These are phyloP conservation scores for Neocloeon triangulifer DNA, from an alignment of 1,140 invertebrate species.

Conservation along the genomic window DNA sequence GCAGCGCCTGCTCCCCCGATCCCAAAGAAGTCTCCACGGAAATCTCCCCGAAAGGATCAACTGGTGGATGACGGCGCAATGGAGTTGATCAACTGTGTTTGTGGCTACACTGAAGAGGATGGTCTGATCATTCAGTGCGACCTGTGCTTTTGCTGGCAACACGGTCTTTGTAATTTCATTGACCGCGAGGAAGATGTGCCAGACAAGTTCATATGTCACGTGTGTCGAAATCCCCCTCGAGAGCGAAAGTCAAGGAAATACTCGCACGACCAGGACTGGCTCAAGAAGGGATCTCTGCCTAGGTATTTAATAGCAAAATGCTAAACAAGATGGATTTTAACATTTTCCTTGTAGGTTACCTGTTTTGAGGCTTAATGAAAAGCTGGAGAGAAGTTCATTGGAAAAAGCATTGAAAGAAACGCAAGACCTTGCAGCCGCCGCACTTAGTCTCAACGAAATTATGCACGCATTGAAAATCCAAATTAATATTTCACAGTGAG, in stretches of 20 bases:
- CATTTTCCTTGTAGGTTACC: background rate
- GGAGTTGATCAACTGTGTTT: conserved; percentile 75
- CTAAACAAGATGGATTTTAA: conserved; percentile 2
- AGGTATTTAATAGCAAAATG: conserved; percentile 14
- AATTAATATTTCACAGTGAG: conserved; percentile 1
- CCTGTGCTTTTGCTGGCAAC: conserved; percentile 83
- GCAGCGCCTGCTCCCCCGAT: conserved; percentile 1
- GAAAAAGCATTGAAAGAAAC: conserved; percentile 6
- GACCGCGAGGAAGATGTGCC: conserved; percentile 59
- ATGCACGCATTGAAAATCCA: conserved; percentile 2
- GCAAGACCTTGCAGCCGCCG: conserved; percentile 5
- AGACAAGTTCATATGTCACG: conserved; percentile 72
- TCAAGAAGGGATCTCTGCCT: conserved; percentile 58
- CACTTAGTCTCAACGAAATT: conserved; percentile 5
- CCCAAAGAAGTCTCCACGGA: conserved; percentile 7
- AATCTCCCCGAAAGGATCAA: conserved; percentile 17
- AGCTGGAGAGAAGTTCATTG: conserved; percentile 5
- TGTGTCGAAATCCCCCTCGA: conserved; percentile 55
- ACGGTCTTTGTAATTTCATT: conserved; percentile 69
- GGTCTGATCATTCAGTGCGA: conserved; percentile 91
- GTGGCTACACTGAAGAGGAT: conserved; percentile 64
- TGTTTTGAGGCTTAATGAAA: too few relatives aligned
- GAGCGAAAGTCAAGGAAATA: conserved; percentile 46
- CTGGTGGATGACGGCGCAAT: conserved; percentile 10
- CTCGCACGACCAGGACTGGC: conserved; percentile 67